Evolutionary conservation across 2,888 invertebrate genomes (phyloP), one percentile per base, ranked within the genome.

Genomic region (Drosophila dives): DNA sequence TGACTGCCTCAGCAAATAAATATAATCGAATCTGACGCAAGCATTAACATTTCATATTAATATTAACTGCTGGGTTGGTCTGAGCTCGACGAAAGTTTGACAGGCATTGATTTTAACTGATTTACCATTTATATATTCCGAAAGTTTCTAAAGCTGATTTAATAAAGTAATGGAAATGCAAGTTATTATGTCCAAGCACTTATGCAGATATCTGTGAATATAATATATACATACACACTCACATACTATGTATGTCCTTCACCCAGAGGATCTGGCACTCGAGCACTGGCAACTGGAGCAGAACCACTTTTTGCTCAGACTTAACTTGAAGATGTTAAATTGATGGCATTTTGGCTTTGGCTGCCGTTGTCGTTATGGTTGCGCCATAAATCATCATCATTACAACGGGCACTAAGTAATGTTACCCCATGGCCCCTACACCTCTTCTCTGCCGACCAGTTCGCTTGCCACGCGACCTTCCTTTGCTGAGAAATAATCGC

Each of bases 321-420:
- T 62, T 63, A 50, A 51, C 50, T 58, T 58, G 49, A 20, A 48
- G 51, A 51, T 58, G 15, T 54, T 48, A 63, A 79, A 70, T 79
- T 74, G 55, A 77, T 77, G 80, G 62, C 53, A 59, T 59, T 78
- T 67, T 45, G 58, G 54, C 55, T 48, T 12, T 62, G 20, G 11
- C 23, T 63, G 61, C 55, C 64, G 75, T 48, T 62, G 58, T 20
- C 60, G n/a, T 51, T 62, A 61, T 62, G 64, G 64, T 45, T 63
- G 60, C 29, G 59, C 40, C 80, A 77, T 79, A 77, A 77, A 77
- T 77, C 77, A 79, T 70, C 65, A 75, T 77, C 69, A 67, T 67
- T 65, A 61, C 75, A 65, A 48, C 40, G 33, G 49, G 55, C 65
- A 65, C 60, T 63, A 49, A 79, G 60, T 51, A 53, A 12, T 59